A percentile compares a stretch with the other conserved stretches of the same genome.
Conservation (phyloP, 1,140 invertebrate species). For the Listronotus oregonensis region DNA sequence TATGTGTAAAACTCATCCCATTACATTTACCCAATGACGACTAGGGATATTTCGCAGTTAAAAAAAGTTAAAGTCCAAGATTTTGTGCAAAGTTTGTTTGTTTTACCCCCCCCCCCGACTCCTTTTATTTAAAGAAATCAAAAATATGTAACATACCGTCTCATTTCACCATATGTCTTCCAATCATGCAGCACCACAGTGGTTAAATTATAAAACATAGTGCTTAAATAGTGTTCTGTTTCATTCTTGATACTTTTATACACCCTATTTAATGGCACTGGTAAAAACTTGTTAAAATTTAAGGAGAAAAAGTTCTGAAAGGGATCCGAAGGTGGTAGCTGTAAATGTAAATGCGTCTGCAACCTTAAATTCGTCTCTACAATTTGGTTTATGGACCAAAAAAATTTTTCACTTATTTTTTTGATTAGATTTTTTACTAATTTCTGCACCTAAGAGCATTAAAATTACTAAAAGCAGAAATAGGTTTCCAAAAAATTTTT, state of each 20-base stretch:
- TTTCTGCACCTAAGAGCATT: slow-evolving; percentile 58
- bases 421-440: slow-evolving; percentile 44
- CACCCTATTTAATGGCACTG: slow-evolving; percentile 39
- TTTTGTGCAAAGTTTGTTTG: no score
- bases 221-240: slow-evolving; percentile 91
- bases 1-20: no score
- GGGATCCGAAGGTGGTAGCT: slow-evolving; percentile 68
- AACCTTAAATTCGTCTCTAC: slow-evolving; percentile 91
- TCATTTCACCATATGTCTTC: slow-evolving; percentile 97
- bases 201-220: slow-evolving; percentile 96
- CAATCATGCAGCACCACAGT: slow-evolving; percentile 97
- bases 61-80: no score
- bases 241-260: slow-evolving; percentile 59
- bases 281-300: slow-evolving; percentile 46
- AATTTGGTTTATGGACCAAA: slow-evolving; percentile 79
- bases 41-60: no score
- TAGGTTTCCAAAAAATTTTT: background rate
- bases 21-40: no score
- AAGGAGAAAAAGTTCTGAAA: slow-evolving; percentile 46
- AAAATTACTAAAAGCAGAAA: slow-evolving; percentile 63
- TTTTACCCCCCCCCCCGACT: background rate
- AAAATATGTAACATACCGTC: slow-evolving; percentile 59
- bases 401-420: slow-evolving; percentile 59
- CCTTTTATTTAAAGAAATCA: slow-evolving; percentile 1
- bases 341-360: slow-evolving; percentile 88